phyloP scores from a whole-genome alignment of 2,888 invertebrate genomes.

The Silvanus unidentatus region DNA sequence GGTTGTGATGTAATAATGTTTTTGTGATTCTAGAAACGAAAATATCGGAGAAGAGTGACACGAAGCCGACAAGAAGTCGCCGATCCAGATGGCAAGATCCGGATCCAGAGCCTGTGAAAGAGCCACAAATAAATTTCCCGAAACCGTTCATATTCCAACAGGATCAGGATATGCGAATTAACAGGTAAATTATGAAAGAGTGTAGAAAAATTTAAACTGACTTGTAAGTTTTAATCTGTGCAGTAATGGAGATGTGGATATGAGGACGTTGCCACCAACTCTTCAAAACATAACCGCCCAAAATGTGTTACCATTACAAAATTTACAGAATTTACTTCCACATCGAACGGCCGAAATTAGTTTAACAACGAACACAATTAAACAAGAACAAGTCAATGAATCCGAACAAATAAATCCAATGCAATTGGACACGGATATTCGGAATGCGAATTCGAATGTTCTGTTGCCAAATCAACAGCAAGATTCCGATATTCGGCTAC shows the following conservation, averaged over 20 bases:
- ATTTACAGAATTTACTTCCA: no score
- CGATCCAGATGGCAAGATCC: conserved; percentile 45
- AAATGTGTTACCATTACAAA: not conserved
- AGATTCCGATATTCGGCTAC: conserved; percentile 30
- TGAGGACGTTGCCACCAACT: conserved; percentile 40
- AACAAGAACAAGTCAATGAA: not conserved
- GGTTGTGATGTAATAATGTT: no score
- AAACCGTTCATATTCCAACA: conserved; percentile 35
- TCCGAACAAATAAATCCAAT: not conserved
- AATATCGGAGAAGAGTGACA: conserved; percentile 23
- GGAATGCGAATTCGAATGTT: conserved; percentile 12
- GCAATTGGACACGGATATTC: conserved; percentile 27
- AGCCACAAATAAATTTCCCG: conserved; percentile 20
- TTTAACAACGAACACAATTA: not conserved
- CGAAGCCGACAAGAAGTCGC: conserved; percentile 31
- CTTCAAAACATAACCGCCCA: conserved; percentile 10
- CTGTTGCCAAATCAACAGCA: conserved; percentile 14
- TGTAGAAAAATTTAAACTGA: conserved; percentile 8
- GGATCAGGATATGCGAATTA: conserved; percentile 45
- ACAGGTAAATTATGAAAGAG: conserved; percentile 35
- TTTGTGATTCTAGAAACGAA: conserved; percentile 22
- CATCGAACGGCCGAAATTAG: no score
- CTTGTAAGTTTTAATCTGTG: conserved; percentile 15
- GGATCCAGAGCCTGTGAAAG: conserved; percentile 25
- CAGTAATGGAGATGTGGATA: conserved; percentile 46